These are phyloP conservation scores for Lophius piscatorius DNA, from an alignment of 2,113 vertebrate genomes.

Conservation along the genomic window DNA sequence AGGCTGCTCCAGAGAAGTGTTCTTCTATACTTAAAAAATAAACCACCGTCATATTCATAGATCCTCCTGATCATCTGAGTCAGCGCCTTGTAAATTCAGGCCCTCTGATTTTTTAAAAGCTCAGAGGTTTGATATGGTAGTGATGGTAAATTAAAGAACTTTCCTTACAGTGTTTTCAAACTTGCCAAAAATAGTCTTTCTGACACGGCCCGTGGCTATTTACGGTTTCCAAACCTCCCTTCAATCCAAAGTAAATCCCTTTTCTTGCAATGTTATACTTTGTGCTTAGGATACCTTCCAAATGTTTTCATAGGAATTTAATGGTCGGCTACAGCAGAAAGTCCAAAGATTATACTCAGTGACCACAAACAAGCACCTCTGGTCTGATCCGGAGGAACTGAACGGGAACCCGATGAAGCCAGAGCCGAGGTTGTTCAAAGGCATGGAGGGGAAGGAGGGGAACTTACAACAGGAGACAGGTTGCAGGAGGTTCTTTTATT, in stretches of 20 bases:
- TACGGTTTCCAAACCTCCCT: slow-evolving; percentile 31
- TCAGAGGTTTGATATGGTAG: background rate
- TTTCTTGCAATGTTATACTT: slow-evolving; percentile 32
- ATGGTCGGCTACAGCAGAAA: slow-evolving; percentile 20
- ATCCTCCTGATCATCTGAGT: background rate
- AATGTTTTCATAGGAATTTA: slow-evolving; percentile 44
- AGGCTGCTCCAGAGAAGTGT: slow-evolving; percentile 9
- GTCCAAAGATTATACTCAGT: slow-evolving; percentile 24
- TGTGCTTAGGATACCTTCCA: slow-evolving; percentile 15
- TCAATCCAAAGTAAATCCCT: slow-evolving; percentile 52
- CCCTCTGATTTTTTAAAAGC: background rate
- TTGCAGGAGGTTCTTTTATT: slow-evolving; percentile 17
- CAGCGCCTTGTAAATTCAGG: background rate
- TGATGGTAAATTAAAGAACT: slow-evolving; percentile 1
- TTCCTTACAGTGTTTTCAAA: background rate
- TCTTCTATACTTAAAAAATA: slow-evolving; percentile 2
- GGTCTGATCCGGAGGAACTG: too few species aligned
- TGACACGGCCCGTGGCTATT: slow-evolving; percentile 27
- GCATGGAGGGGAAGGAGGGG: background rate
- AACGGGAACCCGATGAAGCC: too few species aligned
- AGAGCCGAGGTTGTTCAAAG: slow-evolving; percentile 21
- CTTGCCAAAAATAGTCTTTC: background rate
- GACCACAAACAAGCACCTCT: slow-evolving; percentile 45
- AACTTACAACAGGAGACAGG: too few species aligned
- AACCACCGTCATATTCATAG: slow-evolving; percentile 2